Percentiles rank a stretch among this genome's conserved stretches.
Conservation (phyloP, 2,888 invertebrate genomes). For the Pterobdella sp. region DNA sequence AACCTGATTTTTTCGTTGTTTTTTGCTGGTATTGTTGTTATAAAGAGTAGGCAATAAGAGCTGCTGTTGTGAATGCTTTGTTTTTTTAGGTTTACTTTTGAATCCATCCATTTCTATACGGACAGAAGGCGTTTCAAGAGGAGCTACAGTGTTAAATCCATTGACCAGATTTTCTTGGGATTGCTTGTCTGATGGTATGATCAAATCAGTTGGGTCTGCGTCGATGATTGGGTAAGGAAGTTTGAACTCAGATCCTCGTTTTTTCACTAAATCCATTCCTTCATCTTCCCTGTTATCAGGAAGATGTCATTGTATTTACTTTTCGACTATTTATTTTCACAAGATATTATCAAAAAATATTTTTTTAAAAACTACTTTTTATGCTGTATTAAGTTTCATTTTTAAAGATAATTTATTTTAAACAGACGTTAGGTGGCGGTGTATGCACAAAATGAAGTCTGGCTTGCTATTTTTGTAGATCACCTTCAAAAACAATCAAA, state of each 20-base stretch:
- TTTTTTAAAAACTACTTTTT: neutral
- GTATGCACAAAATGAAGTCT: slow-evolving; percentile 96
- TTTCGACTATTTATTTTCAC: neutral
- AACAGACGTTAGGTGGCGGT: slow-evolving; percentile 90
- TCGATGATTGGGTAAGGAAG: slow-evolving; percentile 79
- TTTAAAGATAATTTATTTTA: neutral
- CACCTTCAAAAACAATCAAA: slow-evolving; percentile 52
- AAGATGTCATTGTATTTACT: neutral
- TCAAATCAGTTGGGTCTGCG: slow-evolving; percentile 46
- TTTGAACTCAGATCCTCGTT: slow-evolving; percentile 97
- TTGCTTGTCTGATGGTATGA: slow-evolving; percentile 45
- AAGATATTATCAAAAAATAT: neutral
- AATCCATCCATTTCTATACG: slow-evolving; percentile 43
- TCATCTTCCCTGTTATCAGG: slow-evolving; percentile 77
- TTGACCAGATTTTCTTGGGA: slow-evolving; percentile 42
- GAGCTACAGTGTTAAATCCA: slow-evolving; percentile 39
- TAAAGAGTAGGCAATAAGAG: neutral
- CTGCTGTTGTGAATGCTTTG: neutral
- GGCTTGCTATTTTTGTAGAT: slow-evolving; percentile 99
- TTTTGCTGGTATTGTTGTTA: slow-evolving; percentile 20
- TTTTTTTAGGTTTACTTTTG: slow-evolving; percentile 34
- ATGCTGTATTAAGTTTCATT: slow-evolving; percentile 7
- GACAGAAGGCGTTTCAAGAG: slow-evolving; percentile 40
- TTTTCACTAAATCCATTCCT: slow-evolving; percentile 89
- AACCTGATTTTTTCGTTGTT: slow-evolving; percentile 11